These are phyloP conservation scores for Eumeta japonica DNA, from an alignment of 1,140 invertebrate species.

Conservation along the genomic window DNA sequence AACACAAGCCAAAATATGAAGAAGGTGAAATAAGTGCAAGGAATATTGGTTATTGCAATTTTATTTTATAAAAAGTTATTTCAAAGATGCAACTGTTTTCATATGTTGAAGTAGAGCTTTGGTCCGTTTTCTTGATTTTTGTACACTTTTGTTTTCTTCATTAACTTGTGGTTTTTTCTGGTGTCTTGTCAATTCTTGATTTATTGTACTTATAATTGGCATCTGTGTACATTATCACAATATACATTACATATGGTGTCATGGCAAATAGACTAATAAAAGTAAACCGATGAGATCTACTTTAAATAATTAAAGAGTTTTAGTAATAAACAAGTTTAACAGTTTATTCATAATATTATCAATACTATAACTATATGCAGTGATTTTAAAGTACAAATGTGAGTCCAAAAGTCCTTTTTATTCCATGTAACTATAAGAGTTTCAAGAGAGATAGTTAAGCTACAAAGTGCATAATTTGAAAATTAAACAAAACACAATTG, in stretches of 20 bases:
- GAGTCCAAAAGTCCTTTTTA: no score
- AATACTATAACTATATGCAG: neutral
- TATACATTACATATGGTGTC: slow-evolving; percentile 4
- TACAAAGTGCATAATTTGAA: no score
- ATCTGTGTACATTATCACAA: no score
- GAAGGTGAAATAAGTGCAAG: neutral
- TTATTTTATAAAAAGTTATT: neutral
- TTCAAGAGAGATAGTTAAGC: no score
- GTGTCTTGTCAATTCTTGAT: slow-evolving; percentile 17
- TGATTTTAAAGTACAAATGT: no score
- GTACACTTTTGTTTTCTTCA: slow-evolving; percentile 15
- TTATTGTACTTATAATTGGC: slow-evolving; percentile 30
- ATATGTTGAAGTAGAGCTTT: slow-evolving; percentile 40
- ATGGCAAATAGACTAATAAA: no score
- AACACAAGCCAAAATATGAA: no score
- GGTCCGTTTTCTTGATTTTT: slow-evolving; percentile 36
- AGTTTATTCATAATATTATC: neutral
- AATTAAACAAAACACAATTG: no score
- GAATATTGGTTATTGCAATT: neutral
- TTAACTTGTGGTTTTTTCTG: neutral
- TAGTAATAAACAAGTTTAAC: neutral
- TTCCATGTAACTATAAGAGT: no score
- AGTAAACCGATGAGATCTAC: no score
- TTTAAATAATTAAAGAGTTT: neutral
- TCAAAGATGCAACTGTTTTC: slow-evolving; percentile 29